A percentile compares a stretch with the other conserved stretches of the same genome.
Evolutionary conservation across 2,113 vertebrate genomes (phyloP).

Genomic region (Cranoglanis bouderius): DNA sequence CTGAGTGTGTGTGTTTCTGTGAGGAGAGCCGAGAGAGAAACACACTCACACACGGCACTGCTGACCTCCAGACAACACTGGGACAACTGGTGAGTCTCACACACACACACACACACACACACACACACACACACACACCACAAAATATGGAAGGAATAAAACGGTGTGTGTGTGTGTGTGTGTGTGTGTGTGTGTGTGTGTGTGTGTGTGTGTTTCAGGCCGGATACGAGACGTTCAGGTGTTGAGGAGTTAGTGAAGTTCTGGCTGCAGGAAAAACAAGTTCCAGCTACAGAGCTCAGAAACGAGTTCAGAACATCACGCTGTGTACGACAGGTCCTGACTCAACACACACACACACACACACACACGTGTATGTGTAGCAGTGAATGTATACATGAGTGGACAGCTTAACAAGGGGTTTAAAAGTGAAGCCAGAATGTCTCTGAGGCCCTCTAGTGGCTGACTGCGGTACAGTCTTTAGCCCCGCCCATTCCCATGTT

Average conservation of each 20-base stretch:
- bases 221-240: conserved; percentile 55
- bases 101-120: background rate
- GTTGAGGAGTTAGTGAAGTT: conserved; percentile 59
- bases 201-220: conserved; percentile 60
- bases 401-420: background rate
- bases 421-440: background rate
- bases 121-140: background rate
- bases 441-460: background rate
- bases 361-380: background rate
- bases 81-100: conserved; percentile 69
- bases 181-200: background rate
- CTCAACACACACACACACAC: conserved; percentile 7
- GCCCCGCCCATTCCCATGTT: background rate
- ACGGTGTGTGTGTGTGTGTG: background rate
- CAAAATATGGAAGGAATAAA: background rate
- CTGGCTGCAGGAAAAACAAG: conserved; percentile 58
- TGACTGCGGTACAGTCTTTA: background rate
- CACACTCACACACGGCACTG: conserved; percentile 61
- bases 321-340: conserved; percentile 65
- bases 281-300: conserved; percentile 21
- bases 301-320: conserved; percentile 26
- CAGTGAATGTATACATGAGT: background rate
- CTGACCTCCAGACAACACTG: conserved; percentile 70
- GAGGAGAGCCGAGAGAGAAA: conserved; percentile 68
- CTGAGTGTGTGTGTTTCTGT: conserved; percentile 64